Base-by-base conservation (phyloP, 2,888 invertebrate genomes). In the Charanyca ferruginea region DNA sequence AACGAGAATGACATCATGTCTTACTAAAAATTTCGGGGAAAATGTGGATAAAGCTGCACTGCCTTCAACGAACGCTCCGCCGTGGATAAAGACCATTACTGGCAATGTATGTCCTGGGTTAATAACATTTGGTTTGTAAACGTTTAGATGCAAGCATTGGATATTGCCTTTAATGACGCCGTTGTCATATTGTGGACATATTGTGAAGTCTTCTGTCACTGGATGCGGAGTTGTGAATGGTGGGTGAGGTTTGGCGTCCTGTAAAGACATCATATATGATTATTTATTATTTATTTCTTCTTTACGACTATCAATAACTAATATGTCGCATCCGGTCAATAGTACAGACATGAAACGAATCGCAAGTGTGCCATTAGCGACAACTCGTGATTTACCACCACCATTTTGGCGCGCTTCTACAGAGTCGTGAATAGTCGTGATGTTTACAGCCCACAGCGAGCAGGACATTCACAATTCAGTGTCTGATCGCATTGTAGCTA, bases 11-110 rank as follows among this genome's bases (percentile, higher is more conserved):
- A 77, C 59, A 6, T 51, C 47, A 11, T 70, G 66, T 57, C 20
- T 55, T 0, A 79, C 9, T 4, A 77, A 32, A 8, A 45, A 60
- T n/a, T 11, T 41, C 0, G 79, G 79, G 0, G 51, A 41, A 1
- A 45, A 49, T 0, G n/a, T 59, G 1, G 16, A 5, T 3, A 23
- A n/a, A 9, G 38, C 42, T 1, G 44, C 63, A 20, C 48, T 55
- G 13, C 66, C 66, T 41, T 51, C 16, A 0, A 23, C 20, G 49
- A 70, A 77, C 0, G 20, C 57, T 3, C 73, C 69, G 5, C 77
- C 77, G 9, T 69, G 77, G 2, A 77, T 52, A 3, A 25, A 77
- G 0, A 77, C 64, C 66, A 78, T 78, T 9, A 73, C 69, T 1
- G 77, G 74, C 11, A 73, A 45, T 20, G 11, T 38, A 3, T 51